phyloP scores from a whole-genome alignment of 2,797 vertebrate species.

The Spheniscus humboldti region DNA sequence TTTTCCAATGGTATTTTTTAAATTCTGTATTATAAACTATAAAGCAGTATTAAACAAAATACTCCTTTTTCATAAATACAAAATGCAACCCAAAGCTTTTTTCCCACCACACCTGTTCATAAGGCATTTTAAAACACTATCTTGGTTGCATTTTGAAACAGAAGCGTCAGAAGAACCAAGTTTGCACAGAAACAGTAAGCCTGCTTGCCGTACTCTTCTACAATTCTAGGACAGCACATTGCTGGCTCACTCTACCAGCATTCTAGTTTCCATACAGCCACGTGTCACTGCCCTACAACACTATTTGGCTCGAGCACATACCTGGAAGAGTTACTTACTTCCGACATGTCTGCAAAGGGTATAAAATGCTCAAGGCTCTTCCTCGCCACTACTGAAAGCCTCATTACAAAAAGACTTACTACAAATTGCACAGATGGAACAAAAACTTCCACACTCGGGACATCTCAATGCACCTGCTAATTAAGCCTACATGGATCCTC shows the following conservation, averaged over 20 bases:
- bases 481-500: neutral
- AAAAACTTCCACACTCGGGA: neutral
- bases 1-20: neutral
- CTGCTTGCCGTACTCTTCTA: neutral
- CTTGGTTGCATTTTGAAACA: neutral
- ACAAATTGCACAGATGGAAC: neutral
- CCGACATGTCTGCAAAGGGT: neutral
- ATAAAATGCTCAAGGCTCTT: neutral
- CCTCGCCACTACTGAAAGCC: neutral
- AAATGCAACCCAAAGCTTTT: neutral
- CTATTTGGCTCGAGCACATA: neutral
- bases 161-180: neutral
- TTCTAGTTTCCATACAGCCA: neutral
- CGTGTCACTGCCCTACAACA: neutral
- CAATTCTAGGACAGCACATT: fast-evolving
- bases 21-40: neutral
- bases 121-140: neutral
- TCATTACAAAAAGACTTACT: neutral
- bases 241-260: neutral
- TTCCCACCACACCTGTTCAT: neutral
- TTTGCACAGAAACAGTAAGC: neutral
- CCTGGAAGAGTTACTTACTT: neutral
- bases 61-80: neutral
- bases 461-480: neutral
- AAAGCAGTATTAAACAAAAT: neutral